Evolutionary conservation across 2,797 vertebrate species (phyloP).

Genomic region (Buphagus erythrorhynchus): DNA sequence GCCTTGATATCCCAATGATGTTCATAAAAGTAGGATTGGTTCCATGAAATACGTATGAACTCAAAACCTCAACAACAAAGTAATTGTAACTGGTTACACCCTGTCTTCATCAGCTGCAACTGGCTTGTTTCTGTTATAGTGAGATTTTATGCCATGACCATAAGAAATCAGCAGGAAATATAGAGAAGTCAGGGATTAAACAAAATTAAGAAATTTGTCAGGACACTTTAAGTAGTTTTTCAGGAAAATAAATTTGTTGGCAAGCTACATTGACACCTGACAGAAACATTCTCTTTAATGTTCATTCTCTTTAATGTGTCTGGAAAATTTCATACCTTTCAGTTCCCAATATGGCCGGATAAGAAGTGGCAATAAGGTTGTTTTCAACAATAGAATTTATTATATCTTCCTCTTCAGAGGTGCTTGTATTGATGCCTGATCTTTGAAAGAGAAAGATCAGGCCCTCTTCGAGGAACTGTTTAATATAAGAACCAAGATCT

Average conservation of each 20-base stretch:
- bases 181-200: not conserved
- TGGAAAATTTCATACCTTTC: not conserved
- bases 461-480: not conserved
- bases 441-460: not conserved
- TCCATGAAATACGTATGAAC: not conserved
- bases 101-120: not conserved
- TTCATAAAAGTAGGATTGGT: slow-evolving; percentile 14
- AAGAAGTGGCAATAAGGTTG: not conserved
- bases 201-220: not conserved
- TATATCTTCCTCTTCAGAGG: not conserved
- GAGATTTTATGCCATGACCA: not conserved
- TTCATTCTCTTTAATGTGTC: not conserved
- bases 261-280: not conserved
- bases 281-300: not conserved
- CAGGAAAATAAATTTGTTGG: not conserved
- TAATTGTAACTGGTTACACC: not conserved
- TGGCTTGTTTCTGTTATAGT: not conserved
- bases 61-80: not conserved
- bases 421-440: not conserved
- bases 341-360: not conserved
- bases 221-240: not conserved
- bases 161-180: not conserved
- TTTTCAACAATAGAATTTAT: not conserved
- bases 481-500: not conserved
- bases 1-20: slow-evolving; percentile 1